Percentiles rank a stretch among this genome's conserved stretches.
These are phyloP conservation scores for Magallana gigas DNA, from an alignment of 1,140 invertebrate genomes.

Conservation along the genomic window DNA sequence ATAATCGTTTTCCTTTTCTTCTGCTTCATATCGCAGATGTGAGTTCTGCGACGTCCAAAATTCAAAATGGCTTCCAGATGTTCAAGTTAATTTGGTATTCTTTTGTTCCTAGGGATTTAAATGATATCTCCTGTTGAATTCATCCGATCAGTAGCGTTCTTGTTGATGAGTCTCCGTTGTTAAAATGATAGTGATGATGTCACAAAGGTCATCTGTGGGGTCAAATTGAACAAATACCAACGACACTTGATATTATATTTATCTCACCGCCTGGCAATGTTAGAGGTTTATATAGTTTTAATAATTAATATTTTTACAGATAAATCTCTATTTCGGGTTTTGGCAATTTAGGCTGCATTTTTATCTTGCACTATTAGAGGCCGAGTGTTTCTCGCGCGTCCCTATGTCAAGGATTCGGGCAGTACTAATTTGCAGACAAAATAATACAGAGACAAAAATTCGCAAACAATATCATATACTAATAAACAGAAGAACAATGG, in stretches of 20 bases:
- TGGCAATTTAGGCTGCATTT: neutral
- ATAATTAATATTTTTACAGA: neutral
- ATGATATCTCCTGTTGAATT: constrained; percentile 1
- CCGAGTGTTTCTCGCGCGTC: no score
- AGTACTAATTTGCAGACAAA: no score
- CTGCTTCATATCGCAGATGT: constrained; percentile 8
- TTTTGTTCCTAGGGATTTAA: constrained; percentile 2
- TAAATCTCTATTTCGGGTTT: constrained; percentile 18
- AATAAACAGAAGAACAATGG: no score
- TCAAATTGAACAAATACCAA: neutral
- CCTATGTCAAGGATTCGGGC: no score
- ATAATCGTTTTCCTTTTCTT: neutral
- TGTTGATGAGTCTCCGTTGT: neutral
- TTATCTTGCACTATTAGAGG: no score
- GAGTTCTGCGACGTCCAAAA: neutral
- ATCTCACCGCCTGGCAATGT: neutral
- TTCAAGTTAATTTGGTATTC: neutral
- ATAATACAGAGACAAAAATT: no score
- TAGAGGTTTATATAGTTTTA: neutral
- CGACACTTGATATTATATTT: neutral
- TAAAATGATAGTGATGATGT: neutral
- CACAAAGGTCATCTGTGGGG: neutral
- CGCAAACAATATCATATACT: no score
- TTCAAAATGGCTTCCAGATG: constrained; percentile 27
- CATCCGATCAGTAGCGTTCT: neutral